A percentile compares a stretch with the other conserved stretches of the same genome.
Conservation (phyloP, 2,888 invertebrate species). For the Linnaemya vulpina region DNA sequence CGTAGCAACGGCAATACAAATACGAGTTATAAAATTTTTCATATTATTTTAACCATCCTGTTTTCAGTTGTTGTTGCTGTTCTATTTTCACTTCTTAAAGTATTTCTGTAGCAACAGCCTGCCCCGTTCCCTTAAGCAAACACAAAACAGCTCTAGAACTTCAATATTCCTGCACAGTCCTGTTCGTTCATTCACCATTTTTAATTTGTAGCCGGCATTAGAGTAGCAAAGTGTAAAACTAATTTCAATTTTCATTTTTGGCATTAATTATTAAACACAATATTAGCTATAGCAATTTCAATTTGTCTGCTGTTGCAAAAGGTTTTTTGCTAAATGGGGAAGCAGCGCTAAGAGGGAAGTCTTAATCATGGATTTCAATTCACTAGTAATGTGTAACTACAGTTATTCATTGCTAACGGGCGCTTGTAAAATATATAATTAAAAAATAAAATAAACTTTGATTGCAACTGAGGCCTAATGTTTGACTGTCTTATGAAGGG, state of each 20-base stretch:
- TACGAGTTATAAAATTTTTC: slow-evolving; percentile 33
- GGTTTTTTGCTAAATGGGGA: background rate
- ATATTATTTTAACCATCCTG: slow-evolving; percentile 22
- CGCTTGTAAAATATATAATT: no score
- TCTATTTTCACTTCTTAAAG: background rate
- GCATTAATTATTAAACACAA: slow-evolving; percentile 74
- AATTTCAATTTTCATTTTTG: slow-evolving; percentile 68
- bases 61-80: no score
- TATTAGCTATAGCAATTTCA: slow-evolving; percentile 71
- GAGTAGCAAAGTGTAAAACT: slow-evolving; percentile 62
- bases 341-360: background rate
- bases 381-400: background rate
- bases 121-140: no score
- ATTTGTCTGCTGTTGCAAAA: slow-evolving; percentile 57
- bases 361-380: background rate
- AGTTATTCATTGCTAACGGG: background rate
- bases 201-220: slow-evolving; percentile 18
- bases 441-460: no score
- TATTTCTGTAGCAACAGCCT: background rate
- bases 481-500: no score
- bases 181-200: background rate
- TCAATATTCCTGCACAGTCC: background rate
- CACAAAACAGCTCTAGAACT: slow-evolving; percentile 7
- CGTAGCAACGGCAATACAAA: slow-evolving; percentile 8
- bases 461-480: no score